Evolutionary conservation across 2,888 invertebrate species (phyloP).

Genomic region (Lobophora halterata): DNA sequence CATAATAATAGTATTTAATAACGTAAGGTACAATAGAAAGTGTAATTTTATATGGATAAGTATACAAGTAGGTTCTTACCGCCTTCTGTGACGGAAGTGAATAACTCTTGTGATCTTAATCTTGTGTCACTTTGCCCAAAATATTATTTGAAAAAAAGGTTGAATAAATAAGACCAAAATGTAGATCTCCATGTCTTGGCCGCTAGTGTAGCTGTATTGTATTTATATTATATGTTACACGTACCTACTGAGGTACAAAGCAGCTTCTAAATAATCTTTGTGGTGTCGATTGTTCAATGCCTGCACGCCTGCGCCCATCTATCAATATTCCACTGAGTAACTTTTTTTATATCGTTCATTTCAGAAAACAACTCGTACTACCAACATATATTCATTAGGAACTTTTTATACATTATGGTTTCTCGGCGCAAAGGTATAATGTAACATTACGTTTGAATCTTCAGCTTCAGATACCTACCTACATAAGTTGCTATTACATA

Average conservation of each 20-base stretch:
- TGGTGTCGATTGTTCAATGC: slow-evolving; percentile 4
- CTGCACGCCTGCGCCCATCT: slow-evolving; percentile 10
- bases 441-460: slow-evolving; percentile 5
- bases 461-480: too few relatives aligned
- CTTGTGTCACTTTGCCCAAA: too few relatives aligned
- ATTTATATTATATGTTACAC: neutral
- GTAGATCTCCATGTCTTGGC: slow-evolving; percentile 4
- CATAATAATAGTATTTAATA: slow-evolving; percentile 78
- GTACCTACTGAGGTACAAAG: neutral
- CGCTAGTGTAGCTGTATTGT: slow-evolving; percentile 1
- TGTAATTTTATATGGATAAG: slow-evolving; percentile 19
- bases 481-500: slow-evolving; percentile 45
- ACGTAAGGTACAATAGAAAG: slow-evolving; percentile 58
- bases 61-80: slow-evolving; percentile 8
- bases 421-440: too few relatives aligned
- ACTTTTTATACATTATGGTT: too few relatives aligned
- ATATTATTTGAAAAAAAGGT: neutral
- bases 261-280: slow-evolving; percentile 6
- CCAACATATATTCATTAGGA: too few relatives aligned
- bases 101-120: too few relatives aligned
- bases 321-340: slow-evolving; percentile 18
- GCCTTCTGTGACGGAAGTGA: slow-evolving; percentile 1
- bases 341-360: slow-evolving; percentile 31
- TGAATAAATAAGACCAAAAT: neutral
- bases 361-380: slow-evolving; percentile 18